Percentiles rank a stretch among this genome's conserved stretches.
Conservation (phyloP, 2,888 invertebrate genomes). For the Metopia argyrocephala region DNA sequence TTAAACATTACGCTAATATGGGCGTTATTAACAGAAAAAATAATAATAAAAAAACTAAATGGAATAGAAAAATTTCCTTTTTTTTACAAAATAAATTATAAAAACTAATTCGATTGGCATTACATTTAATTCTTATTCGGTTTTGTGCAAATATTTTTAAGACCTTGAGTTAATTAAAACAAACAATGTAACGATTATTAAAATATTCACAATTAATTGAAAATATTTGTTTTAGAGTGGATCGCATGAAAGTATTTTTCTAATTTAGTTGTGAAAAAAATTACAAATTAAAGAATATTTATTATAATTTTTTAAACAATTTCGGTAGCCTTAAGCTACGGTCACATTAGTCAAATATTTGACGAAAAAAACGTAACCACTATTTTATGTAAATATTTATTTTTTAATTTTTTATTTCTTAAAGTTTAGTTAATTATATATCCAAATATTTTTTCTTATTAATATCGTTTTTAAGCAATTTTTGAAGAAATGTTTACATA, state of each 20-base stretch:
- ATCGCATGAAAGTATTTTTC: neutral
- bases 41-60: neutral
- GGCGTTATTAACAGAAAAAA: slow-evolving; percentile 44
- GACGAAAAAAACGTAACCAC: no score
- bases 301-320: no score
- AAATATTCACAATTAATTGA: neutral
- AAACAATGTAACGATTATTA: slow-evolving; percentile 19
- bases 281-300: neutral
- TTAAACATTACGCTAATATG: slow-evolving; percentile 35
- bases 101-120: slow-evolving; percentile 54
- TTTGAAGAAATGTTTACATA: no score
- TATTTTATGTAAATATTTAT: no score
- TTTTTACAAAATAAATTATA: slow-evolving; percentile 41
- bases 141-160: slow-evolving; percentile 9
- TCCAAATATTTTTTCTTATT: no score
- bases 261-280: neutral
- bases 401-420: no score
- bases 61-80: slow-evolving; percentile 4
- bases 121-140: slow-evolving; percentile 20
- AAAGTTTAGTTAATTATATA: no score
- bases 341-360: no score
- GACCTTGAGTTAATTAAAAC: slow-evolving; percentile 55
- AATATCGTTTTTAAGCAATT: no score
- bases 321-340: no score
- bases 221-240: neutral